Conservation (phyloP, 2,888 invertebrate species). For the Drosophila neonasuta region DNA sequence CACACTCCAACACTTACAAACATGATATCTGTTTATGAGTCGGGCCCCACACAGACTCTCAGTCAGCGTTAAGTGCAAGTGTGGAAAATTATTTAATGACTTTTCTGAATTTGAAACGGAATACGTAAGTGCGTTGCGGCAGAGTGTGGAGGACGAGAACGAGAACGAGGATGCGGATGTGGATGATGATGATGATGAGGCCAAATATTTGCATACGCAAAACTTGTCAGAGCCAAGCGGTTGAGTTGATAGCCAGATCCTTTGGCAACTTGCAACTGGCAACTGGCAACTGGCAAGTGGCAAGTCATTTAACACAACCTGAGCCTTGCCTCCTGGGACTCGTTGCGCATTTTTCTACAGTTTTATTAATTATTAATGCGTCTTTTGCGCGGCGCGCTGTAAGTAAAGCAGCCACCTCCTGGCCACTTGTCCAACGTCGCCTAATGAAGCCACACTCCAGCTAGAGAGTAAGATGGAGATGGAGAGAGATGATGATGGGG, state of each 20-base stretch:
- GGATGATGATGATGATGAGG: slow-evolving; percentile 54
- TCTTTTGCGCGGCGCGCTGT: slow-evolving; percentile 52
- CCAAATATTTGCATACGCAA: slow-evolving; percentile 75
- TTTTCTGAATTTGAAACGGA: slow-evolving; percentile 77
- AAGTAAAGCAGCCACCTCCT: slow-evolving; percentile 22
- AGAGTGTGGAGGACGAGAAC: not conserved
- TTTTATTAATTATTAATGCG: slow-evolving; percentile 74
- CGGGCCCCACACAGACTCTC: not conserved
- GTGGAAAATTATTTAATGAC: slow-evolving; percentile 79
- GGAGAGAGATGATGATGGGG: slow-evolving; percentile 22
- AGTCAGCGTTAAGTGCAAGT: slow-evolving; percentile 67
- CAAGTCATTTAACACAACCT: slow-evolving; percentile 63
- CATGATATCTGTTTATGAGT: slow-evolving; percentile 45
- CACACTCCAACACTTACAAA: slow-evolving; percentile 29
- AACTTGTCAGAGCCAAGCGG: slow-evolving; percentile 47
- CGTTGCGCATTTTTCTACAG: slow-evolving; percentile 53
- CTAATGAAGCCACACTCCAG: slow-evolving; percentile 71
- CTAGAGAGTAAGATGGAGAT: not conserved
- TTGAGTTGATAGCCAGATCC: slow-evolving; percentile 44
- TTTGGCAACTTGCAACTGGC: slow-evolving; percentile 39
- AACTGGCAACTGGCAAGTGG: slow-evolving; percentile 45
- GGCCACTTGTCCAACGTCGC: slow-evolving; percentile 50
- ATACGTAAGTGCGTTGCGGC: slow-evolving; percentile 71
- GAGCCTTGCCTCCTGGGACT: slow-evolving; percentile 26
- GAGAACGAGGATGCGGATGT: not conserved